These are phyloP conservation scores for Tetranychus urticae DNA, from an alignment of 1,140 invertebrate species.

Conservation along the genomic window DNA sequence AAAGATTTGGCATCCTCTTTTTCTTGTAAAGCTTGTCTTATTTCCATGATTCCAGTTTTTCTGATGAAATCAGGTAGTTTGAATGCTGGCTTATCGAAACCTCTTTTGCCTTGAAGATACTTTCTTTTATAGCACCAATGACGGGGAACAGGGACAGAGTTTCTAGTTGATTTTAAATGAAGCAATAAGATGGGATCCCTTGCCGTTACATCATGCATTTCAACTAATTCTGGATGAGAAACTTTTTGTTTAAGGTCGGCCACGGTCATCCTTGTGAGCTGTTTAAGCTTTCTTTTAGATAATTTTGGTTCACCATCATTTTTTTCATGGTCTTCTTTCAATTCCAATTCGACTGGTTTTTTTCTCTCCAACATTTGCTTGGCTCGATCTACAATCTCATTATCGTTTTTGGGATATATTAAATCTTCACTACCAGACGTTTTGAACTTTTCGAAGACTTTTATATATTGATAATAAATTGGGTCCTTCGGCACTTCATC, in stretches of 20 bases:
- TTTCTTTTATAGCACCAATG: constrained; percentile 99
- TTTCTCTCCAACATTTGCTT: constrained; percentile 11
- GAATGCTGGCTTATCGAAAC: constrained; percentile 97
- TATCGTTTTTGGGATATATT: constrained; percentile 1
- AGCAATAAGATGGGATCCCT: constrained; percentile 84
- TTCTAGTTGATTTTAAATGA: constrained; percentile 73
- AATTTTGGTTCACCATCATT: constrained; percentile 49
- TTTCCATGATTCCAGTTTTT: constrained; percentile 97
- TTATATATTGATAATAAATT: constrained; percentile 59
- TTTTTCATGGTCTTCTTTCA: constrained; percentile 31
- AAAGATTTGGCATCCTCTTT: constrained; percentile 90
- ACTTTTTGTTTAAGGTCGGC: constrained; percentile 78
- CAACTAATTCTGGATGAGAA: constrained; percentile 84
- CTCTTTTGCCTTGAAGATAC: constrained; percentile 81
- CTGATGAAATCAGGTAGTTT: constrained; percentile 97
- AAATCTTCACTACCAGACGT: constrained; percentile 22
- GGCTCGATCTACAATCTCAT: neutral
- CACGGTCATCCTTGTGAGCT: constrained; percentile 70
- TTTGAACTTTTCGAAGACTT: constrained; percentile 67
- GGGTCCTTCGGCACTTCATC: constrained; percentile 57
- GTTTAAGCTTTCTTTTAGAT: constrained; percentile 84
- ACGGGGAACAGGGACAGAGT: constrained; percentile 83
- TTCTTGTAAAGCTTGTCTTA: constrained; percentile 92
- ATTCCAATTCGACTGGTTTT: constrained; percentile 29
- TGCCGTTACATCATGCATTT: constrained; percentile 99